phyloP scores from a whole-genome alignment of 2,797 vertebrate genomes.

The Pipistrellus pipistrellus region DNA sequence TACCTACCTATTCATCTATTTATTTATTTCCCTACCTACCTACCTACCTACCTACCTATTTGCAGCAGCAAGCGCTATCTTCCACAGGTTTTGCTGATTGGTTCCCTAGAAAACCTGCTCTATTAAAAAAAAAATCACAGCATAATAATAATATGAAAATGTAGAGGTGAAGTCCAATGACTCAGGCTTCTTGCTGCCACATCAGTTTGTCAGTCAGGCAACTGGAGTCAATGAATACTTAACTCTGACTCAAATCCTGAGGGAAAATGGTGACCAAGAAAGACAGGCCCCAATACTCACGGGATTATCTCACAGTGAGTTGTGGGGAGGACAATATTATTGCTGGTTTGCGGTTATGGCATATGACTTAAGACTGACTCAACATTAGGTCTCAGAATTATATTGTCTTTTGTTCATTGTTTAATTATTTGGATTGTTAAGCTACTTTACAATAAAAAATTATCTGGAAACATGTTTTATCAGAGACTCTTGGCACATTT shows the following conservation, averaged over 20 bases:
- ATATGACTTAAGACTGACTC: background rate
- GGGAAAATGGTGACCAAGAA: background rate
- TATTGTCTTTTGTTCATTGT: background rate
- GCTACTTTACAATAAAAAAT: background rate
- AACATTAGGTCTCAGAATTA: background rate
- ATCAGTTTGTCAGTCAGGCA: background rate
- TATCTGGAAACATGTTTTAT: background rate
- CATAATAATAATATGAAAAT: background rate
- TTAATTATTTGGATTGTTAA: background rate
- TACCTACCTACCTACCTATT: background rate
- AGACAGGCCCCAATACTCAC: accelerated
- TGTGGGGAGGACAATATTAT: background rate
- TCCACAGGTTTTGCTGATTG: background rate
- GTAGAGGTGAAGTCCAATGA: background rate
- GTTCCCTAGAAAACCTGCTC: background rate
- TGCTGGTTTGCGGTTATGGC: background rate
- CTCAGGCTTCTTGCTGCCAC: background rate
- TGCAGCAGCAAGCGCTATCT: background rate
- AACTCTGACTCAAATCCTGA: background rate
- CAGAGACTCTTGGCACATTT: background rate
- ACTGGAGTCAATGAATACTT: background rate
- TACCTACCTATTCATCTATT: no score
- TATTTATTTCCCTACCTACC: no score
- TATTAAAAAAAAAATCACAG: background rate
- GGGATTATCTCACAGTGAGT: background rate